Percentiles rank a stretch among this genome's conserved stretches.
phyloP scores from a whole-genome alignment of 2,113 vertebrate species.

The Zosterops borbonicus region DNA sequence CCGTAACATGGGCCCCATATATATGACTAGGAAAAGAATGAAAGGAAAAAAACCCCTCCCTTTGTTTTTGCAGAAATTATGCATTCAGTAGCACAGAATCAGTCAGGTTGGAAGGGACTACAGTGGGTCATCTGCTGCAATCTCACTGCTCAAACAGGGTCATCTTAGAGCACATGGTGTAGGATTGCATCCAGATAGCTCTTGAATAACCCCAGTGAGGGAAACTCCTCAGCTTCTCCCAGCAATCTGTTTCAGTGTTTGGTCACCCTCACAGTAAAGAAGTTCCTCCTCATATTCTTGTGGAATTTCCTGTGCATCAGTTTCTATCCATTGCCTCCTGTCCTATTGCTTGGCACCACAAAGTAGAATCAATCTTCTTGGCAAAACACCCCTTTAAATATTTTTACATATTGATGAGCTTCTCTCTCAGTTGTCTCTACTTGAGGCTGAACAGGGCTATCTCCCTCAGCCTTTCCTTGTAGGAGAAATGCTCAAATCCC shows the following conservation, averaged over 20 bases:
- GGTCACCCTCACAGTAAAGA: not conserved
- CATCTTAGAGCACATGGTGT: accelerated
- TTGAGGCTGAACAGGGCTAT: not conserved
- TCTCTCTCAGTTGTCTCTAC: not conserved
- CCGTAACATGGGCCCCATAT: not conserved
- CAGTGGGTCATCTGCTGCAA: not conserved
- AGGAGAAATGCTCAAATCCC: not conserved
- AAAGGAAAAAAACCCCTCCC: not conserved
- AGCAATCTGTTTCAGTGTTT: not conserved
- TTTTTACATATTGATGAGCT: not conserved
- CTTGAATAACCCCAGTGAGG: not conserved
- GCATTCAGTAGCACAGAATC: not conserved
- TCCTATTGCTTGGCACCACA: not conserved
- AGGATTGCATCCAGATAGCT: not conserved
- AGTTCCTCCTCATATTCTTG: not conserved
- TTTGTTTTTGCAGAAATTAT: not conserved
- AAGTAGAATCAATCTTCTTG: not conserved
- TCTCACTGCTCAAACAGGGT: not conserved
- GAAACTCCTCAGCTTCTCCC: not conserved
- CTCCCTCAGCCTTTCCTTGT: not conserved
- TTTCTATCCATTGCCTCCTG: not conserved
- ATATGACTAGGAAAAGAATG: not conserved
- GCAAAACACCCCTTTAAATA: not conserved
- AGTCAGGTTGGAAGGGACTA: not conserved
- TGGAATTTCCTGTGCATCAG: not conserved